These are phyloP conservation scores for Nomada flava DNA, from an alignment of 2,888 invertebrate species.

Conservation along the genomic window DNA sequence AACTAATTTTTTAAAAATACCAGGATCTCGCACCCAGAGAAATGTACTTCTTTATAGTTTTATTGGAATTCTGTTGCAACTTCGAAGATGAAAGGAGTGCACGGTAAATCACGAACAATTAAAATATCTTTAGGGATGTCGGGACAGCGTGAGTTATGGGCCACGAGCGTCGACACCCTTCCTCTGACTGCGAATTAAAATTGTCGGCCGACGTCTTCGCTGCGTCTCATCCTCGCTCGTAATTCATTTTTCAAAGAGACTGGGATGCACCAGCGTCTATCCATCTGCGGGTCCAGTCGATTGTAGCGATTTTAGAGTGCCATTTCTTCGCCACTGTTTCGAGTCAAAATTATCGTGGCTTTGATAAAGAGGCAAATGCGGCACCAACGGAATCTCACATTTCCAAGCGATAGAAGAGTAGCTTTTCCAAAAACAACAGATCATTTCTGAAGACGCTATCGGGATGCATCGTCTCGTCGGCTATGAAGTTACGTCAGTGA, in stretches of 20 bases:
- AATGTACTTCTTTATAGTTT: too few relatives aligned
- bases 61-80: neutral
- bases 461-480: constrained; percentile 54
- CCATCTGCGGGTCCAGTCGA: constrained; percentile 27
- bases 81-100: constrained; percentile 57
- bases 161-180: constrained; percentile 39
- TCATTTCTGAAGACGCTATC: constrained; percentile 59
- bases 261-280: constrained; percentile 61
- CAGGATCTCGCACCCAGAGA: neutral
- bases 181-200: constrained; percentile 69
- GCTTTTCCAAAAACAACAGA: too few relatives aligned
- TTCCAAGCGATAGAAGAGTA: neutral
- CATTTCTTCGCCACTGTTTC: too few relatives aligned
- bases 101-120: constrained; percentile 76
- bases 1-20: neutral
- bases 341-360: too few relatives aligned
- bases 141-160: constrained; percentile 58
- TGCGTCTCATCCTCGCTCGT: constrained; percentile 60
- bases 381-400: neutral
- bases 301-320: neutral
- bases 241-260: constrained; percentile 78
- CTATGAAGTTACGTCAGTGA: constrained; percentile 70
- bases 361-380: too few relatives aligned
- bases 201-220: constrained; percentile 53
- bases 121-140: constrained; percentile 71